phyloP scores from a whole-genome alignment of 2,888 invertebrate species.

The Pilophorus perplexus region DNA sequence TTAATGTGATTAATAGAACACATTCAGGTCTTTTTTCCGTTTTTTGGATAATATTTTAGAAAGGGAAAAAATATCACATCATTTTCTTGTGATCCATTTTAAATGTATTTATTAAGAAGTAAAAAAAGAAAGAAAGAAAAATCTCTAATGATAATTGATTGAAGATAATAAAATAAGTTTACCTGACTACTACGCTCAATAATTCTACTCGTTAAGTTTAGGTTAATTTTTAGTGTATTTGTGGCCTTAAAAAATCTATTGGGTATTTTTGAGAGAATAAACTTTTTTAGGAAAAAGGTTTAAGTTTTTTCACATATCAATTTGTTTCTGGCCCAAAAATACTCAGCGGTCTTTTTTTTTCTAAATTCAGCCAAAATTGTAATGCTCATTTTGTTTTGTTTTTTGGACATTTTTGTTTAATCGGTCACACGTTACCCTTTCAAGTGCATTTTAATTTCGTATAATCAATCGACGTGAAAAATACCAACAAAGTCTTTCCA shows the following conservation, averaged over 20 bases:
- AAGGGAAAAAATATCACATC: slow-evolving; percentile 31
- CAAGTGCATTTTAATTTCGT: slow-evolving; percentile 28
- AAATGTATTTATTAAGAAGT: slow-evolving; percentile 16
- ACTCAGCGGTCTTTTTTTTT: neutral
- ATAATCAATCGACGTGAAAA: neutral
- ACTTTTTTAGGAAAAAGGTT: neutral
- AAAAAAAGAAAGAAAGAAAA: slow-evolving; percentile 6
- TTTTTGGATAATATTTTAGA: slow-evolving; percentile 17
- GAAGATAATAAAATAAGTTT: slow-evolving; percentile 39
- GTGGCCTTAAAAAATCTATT: slow-evolving; percentile 37
- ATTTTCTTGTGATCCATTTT: slow-evolving; percentile 37
- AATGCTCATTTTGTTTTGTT: neutral
- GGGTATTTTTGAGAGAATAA: slow-evolving; percentile 22
- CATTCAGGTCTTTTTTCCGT: slow-evolving; percentile 25
- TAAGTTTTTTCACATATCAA: slow-evolving; percentile 14
- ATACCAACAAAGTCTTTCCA: slow-evolving; percentile 45
- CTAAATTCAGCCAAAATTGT: neutral
- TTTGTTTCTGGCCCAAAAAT: neutral
- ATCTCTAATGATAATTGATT: slow-evolving; percentile 33
- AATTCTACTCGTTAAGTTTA: slow-evolving; percentile 38
- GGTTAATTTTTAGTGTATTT: slow-evolving; percentile 37
- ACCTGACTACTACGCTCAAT: slow-evolving; percentile 41
- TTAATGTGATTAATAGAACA: slow-evolving; percentile 35
- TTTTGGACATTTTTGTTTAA: neutral
- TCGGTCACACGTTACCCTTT: slow-evolving; percentile 32